Percentiles rank a stretch among this genome's conserved stretches.
Evolutionary conservation across 2,888 invertebrate genomes (phyloP).

Genomic region (Horisme vitalbata): DNA sequence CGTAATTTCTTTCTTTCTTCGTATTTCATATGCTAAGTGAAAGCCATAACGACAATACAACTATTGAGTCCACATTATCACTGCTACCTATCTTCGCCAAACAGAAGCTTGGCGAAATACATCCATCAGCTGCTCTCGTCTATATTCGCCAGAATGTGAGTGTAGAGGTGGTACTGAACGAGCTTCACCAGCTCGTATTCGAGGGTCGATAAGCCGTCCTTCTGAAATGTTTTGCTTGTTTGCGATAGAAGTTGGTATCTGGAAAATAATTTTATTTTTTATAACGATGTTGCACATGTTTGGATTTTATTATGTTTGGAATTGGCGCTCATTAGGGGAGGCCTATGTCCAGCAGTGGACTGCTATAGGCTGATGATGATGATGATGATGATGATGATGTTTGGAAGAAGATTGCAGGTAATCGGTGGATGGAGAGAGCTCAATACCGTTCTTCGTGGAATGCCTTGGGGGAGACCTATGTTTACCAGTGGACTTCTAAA

Average conservation of each 20-base stretch:
- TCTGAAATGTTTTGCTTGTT: conserved; percentile 91
- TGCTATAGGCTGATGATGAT: no score
- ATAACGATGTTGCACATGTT: no score
- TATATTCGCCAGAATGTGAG: conserved; percentile 91
- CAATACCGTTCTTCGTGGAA: no score
- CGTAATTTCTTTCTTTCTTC: no score
- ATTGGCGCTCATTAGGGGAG: no score
- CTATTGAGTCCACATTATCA: conserved; percentile 15
- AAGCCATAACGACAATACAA: conserved; percentile 1
- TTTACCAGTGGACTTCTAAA: no score
- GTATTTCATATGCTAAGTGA: background rate
- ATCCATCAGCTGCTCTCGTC: conserved; percentile 89
- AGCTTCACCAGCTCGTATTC: conserved; percentile 88
- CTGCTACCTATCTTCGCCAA: conserved; percentile 73
- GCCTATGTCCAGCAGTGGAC: no score
- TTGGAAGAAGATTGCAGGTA: no score
- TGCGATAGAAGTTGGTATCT: conserved; percentile 93
- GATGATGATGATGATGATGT: no score
- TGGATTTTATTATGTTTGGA: no score
- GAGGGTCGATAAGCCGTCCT: conserved; percentile 93
- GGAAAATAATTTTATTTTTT: conserved; percentile 42
- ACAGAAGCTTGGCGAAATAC: conserved; percentile 79
- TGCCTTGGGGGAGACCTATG: no score
- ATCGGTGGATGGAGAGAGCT: no score
- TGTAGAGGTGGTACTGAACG: conserved; percentile 88